Conservation (phyloP, 2,797 vertebrate species). For the Choloepus didactylus region DNA sequence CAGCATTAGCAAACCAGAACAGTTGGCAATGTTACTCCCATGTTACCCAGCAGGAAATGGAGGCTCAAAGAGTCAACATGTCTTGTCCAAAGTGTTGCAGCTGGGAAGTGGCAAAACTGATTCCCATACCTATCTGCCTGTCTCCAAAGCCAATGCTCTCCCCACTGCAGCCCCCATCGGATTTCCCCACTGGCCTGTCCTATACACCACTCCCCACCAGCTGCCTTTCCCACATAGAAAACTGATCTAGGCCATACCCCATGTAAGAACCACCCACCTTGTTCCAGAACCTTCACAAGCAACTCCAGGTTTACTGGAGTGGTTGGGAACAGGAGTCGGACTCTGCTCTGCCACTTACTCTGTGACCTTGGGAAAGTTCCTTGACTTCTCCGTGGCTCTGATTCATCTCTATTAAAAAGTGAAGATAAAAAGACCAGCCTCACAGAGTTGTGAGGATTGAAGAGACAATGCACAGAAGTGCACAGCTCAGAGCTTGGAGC, state of each 20-base stretch:
- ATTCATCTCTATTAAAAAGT: background rate
- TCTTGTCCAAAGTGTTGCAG: background rate
- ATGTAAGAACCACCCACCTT: background rate
- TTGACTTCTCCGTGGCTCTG: background rate
- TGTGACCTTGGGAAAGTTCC: background rate
- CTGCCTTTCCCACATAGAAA: background rate
- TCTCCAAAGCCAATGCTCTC: background rate
- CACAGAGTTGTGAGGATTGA: no score
- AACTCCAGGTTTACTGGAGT: background rate
- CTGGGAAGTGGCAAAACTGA: background rate
- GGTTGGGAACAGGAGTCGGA: background rate
- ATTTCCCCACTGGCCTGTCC: no score
- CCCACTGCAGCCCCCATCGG: background rate
- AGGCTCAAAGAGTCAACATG: background rate
- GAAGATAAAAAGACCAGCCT: background rate
- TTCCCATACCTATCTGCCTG: background rate
- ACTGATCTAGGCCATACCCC: rapidly evolving
- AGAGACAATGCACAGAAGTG: background rate
- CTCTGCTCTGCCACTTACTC: background rate
- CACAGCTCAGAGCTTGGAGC: background rate
- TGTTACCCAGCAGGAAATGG: background rate
- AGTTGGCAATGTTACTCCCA: background rate
- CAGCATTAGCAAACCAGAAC: no score
- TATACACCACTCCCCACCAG: no score
- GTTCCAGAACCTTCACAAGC: background rate